These are phyloP conservation scores for Addax nasomaculatus DNA, from an alignment of 2,113 vertebrate species.

Conservation along the genomic window DNA sequence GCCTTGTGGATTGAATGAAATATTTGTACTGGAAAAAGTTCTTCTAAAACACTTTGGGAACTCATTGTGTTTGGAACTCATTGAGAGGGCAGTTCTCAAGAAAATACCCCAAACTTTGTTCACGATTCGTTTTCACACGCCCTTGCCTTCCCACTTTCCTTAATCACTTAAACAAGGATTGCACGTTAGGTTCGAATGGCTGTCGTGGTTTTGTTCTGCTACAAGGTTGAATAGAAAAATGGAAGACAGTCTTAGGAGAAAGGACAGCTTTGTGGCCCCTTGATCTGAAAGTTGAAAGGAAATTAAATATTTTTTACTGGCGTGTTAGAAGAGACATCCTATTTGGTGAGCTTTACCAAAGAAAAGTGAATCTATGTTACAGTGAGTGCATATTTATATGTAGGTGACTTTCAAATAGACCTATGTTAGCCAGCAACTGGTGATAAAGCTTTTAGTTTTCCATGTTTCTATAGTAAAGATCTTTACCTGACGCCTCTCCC, in stretches of 20 bases:
- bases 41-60: background rate
- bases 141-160: background rate
- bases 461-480: background rate
- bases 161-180: accelerated
- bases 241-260: background rate
- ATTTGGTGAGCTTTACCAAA: background rate
- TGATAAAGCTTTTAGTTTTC: background rate
- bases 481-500: background rate
- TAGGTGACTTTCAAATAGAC: background rate
- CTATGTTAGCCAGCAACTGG: background rate
- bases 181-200: background rate
- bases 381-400: background rate
- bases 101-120: background rate
- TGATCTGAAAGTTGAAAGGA: background rate
- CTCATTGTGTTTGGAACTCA: background rate
- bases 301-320: background rate
- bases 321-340: background rate
- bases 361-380: background rate
- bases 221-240: background rate
- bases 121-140: background rate
- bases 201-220: background rate
- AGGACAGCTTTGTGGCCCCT: background rate
- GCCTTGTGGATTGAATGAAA: background rate
- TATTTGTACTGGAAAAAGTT: background rate
- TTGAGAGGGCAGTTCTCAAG: background rate